These are phyloP conservation scores for Chloropsis hardwickii DNA, from an alignment of 2,113 vertebrate species.

Conservation along the genomic window DNA sequence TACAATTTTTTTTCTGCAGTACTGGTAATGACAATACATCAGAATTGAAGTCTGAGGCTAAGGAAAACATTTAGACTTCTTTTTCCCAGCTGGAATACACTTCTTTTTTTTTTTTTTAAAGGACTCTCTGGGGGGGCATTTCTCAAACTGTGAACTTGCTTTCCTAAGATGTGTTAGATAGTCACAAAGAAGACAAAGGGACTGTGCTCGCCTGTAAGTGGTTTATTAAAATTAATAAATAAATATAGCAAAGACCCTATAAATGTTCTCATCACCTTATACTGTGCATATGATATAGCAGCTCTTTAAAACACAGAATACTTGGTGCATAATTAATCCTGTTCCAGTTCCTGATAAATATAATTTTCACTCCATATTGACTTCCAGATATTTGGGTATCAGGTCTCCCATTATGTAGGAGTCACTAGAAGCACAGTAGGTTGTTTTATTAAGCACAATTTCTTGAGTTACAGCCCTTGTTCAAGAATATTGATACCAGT, in stretches of 20 bases:
- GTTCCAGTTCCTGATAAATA: neutral
- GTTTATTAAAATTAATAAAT: slow-evolving; percentile 35
- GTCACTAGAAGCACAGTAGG: neutral
- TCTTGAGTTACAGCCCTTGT: slow-evolving; percentile 1
- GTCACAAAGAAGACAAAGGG: slow-evolving; percentile 36
- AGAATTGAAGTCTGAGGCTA: slow-evolving; percentile 39
- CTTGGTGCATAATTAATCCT: neutral
- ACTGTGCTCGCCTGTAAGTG: neutral
- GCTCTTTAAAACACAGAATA: neutral
- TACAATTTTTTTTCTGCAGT: slow-evolving; percentile 19
- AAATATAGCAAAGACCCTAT: neutral
- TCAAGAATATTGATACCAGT: slow-evolving; percentile 31
- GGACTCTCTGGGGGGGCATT: slow-evolving; percentile 45
- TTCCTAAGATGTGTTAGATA: slow-evolving; percentile 29
- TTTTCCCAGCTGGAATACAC: slow-evolving; percentile 37
- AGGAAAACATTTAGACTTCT: slow-evolving; percentile 42
- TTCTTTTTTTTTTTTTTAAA: slow-evolving; percentile 48
- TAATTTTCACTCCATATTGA: neutral
- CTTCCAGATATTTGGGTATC: neutral
- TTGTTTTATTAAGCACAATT: slow-evolving; percentile 1
- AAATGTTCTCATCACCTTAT: neutral
- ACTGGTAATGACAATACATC: slow-evolving; percentile 43
- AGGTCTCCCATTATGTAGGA: neutral
- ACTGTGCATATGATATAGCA: neutral
- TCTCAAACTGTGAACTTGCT: slow-evolving; percentile 52